These are phyloP conservation scores for Origma solitaria DNA, from an alignment of 2,113 vertebrate species.

Conservation along the genomic window DNA sequence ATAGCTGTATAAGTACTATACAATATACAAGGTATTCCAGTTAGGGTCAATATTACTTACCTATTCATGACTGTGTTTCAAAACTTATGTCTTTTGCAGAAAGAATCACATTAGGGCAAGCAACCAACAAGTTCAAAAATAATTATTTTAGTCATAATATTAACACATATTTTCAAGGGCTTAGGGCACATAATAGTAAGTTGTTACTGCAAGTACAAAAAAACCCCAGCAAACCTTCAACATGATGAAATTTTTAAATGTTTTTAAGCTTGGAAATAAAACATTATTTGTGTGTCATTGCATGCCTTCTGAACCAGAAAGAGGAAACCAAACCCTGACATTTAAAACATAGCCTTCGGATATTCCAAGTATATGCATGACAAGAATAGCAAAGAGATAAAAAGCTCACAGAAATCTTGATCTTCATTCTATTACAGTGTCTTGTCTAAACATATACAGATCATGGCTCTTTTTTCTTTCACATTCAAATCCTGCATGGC, in stretches of 20 bases:
- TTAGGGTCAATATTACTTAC: background rate
- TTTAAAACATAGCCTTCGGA: background rate
- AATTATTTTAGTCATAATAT: background rate
- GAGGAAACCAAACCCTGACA: background rate
- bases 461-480: background rate
- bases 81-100: background rate
- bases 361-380: background rate
- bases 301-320: background rate
- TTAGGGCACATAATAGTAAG: background rate
- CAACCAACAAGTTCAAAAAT: background rate
- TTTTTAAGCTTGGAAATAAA: background rate
- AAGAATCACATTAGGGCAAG: background rate
- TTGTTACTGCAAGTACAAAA: background rate
- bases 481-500: background rate
- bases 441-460: background rate
- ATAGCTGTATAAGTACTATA: background rate
- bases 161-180: background rate
- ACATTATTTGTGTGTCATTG: background rate
- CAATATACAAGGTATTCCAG: background rate
- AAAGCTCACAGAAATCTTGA: background rate
- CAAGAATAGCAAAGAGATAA: background rate
- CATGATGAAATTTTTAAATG: background rate
- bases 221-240: background rate
- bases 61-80: background rate
- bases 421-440: background rate